A percentile compares a stretch with the other conserved stretches of the same genome.
These are phyloP conservation scores for Syritta pipiens DNA, from an alignment of 2,888 invertebrate genomes.

Conservation along the genomic window DNA sequence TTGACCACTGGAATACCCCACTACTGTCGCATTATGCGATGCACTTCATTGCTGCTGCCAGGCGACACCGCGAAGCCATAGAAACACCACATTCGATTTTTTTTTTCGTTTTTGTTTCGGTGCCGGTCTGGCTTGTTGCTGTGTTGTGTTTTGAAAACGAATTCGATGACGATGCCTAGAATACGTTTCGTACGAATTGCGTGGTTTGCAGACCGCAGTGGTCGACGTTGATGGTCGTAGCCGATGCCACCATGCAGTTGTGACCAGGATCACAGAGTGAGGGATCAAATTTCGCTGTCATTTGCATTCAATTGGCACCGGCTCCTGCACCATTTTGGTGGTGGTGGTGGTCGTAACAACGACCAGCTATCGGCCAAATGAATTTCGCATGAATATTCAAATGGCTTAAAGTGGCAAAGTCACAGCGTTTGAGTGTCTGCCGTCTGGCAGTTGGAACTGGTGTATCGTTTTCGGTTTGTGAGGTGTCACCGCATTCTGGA, in stretches of 20 bases:
- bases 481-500: no score
- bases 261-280: constrained; percentile 35
- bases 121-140: constrained; percentile 20
- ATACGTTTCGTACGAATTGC: constrained; percentile 56
- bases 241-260: constrained; percentile 18
- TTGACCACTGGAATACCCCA: constrained; percentile 64
- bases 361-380: constrained; percentile 5
- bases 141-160: constrained; percentile 12
- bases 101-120: constrained; percentile 1
- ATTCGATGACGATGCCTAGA: constrained; percentile 33
- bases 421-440: no score
- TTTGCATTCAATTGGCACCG: constrained; percentile 61
- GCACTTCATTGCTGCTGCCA: constrained; percentile 59
- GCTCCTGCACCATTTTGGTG: constrained; percentile 29
- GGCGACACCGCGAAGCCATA: constrained; percentile 64
- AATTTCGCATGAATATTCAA: constrained; percentile 60
- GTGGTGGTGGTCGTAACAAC: no score
- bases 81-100: constrained; percentile 25
- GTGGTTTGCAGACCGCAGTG: constrained; percentile 58
- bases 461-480: no score
- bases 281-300: constrained; percentile 62
- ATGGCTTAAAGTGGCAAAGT: constrained; percentile 5
- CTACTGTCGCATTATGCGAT: constrained; percentile 51
- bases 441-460: no score
- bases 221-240: constrained; percentile 24